These are phyloP conservation scores for Rhamphomyia laevipes DNA, from an alignment of 2,888 invertebrate genomes.

Conservation along the genomic window DNA sequence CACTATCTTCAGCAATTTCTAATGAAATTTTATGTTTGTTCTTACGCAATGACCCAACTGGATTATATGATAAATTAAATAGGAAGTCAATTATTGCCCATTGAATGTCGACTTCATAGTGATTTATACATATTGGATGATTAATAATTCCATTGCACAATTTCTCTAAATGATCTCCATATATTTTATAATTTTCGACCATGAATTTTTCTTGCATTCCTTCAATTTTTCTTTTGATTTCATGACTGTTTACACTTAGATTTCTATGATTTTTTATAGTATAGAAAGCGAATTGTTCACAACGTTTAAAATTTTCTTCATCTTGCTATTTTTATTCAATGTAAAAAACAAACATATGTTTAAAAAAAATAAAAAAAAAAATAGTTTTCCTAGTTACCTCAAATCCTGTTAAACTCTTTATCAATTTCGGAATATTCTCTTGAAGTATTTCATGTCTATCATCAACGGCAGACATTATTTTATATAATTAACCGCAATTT, in stretches of 20 bases:
- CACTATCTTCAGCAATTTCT: constrained; percentile 6
- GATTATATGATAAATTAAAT: constrained; percentile 34
- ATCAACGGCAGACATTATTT: constrained; percentile 12
- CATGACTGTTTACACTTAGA: constrained; percentile 38
- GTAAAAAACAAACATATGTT: neutral
- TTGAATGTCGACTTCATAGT: constrained; percentile 37
- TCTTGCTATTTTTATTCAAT: constrained; percentile 22
- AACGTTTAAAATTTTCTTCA: constrained; percentile 34
- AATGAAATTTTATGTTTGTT: constrained; percentile 21
- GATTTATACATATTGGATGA: constrained; percentile 24
- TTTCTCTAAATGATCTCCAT: constrained; percentile 34
- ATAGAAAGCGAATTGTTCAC: constrained; percentile 34
- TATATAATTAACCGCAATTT: too few relatives aligned
- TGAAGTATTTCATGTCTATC: constrained; percentile 22
- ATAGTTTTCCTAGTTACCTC: constrained; percentile 14
- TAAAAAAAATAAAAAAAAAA: neutral
- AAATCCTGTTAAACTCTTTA: constrained; percentile 23
- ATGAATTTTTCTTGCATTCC: constrained; percentile 38
- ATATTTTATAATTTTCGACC: constrained; percentile 38
- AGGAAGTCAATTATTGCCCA: constrained; percentile 41
- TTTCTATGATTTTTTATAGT: constrained; percentile 39
- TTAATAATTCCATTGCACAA: constrained; percentile 27
- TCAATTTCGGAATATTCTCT: constrained; percentile 23
- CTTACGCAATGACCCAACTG: constrained; percentile 25
- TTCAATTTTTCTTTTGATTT: constrained; percentile 37